phyloP scores from a whole-genome alignment of 2,888 invertebrate genomes.

The Cryptocephalus moraei region DNA sequence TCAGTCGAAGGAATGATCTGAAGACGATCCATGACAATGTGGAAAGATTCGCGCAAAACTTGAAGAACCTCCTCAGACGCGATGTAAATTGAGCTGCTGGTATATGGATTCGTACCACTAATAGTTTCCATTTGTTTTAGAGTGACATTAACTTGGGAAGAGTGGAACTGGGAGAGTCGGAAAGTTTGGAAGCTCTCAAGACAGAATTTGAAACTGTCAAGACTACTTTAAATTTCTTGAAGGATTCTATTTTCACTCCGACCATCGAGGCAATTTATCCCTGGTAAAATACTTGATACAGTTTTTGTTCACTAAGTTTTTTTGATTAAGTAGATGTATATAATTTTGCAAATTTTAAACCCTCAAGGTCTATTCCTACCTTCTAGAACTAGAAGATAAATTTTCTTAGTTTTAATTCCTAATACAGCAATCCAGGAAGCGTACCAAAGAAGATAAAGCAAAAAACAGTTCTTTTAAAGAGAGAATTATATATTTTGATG shows the following conservation, averaged over 20 bases:
- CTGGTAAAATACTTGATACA: constrained; percentile 27
- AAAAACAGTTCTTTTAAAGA: too few species aligned
- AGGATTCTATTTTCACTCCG: constrained; percentile 34
- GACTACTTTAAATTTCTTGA: constrained; percentile 33
- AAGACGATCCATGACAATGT: constrained; percentile 40
- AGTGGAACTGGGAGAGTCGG: constrained; percentile 18
- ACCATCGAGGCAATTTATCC: constrained; percentile 37
- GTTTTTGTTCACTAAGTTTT: too few species aligned
- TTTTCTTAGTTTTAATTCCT: too few species aligned
- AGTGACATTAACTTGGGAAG: constrained; percentile 28
- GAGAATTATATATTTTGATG: too few species aligned
- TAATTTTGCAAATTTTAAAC: too few species aligned
- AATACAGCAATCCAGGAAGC: too few species aligned
- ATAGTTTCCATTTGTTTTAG: constrained; percentile 14
- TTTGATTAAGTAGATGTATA: too few species aligned
- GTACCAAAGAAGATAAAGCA: too few species aligned
- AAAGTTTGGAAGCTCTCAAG: constrained; percentile 27
- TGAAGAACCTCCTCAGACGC: constrained; percentile 37
- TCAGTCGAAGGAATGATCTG: constrained; percentile 47
- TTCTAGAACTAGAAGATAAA: too few species aligned
- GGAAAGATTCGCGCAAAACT: constrained; percentile 34
- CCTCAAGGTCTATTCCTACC: too few species aligned
- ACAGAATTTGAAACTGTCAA: constrained; percentile 34
- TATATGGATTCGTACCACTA: not conserved
- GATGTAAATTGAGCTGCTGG: constrained; percentile 29